phyloP scores from a whole-genome alignment of 1,140 invertebrate species.

The Agrypnia vestita region DNA sequence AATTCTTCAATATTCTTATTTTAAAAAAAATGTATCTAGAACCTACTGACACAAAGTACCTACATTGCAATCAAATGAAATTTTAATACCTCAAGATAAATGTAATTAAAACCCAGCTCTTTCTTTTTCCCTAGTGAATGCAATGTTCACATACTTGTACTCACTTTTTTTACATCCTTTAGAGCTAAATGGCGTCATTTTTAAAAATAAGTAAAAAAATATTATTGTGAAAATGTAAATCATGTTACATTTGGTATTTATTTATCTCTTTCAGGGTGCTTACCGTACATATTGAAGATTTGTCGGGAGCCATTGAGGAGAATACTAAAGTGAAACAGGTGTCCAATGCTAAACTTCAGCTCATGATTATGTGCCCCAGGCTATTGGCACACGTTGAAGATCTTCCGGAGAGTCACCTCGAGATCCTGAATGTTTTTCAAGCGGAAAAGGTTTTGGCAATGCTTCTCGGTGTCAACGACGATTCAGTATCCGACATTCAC shows the following conservation, averaged over 20 bases:
- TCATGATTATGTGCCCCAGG: conserved; percentile 85
- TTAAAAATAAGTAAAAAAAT: no score
- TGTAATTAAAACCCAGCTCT: no score
- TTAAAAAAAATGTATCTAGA: no score
- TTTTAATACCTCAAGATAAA: no score
- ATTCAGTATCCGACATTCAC: conserved; percentile 74
- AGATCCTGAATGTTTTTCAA: conserved; percentile 77
- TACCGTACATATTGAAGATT: conserved; percentile 82
- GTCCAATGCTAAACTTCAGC: conserved; percentile 80
- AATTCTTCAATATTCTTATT: no score
- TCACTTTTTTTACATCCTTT: no score
- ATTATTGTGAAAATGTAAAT: no score
- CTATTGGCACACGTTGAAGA: conserved; percentile 78
- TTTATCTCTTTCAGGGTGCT: conserved; percentile 76
- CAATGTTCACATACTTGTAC: no score
- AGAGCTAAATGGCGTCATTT: no score
- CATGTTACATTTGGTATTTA: neutral
- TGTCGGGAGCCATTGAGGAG: conserved; percentile 73
- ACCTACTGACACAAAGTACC: no score
- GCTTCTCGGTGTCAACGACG: conserved; percentile 82
- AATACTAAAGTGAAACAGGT: conserved; percentile 76
- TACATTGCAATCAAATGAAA: no score
- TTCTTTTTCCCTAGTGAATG: no score
- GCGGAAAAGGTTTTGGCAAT: conserved; percentile 84
- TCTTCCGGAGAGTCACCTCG: conserved; percentile 71